Percentiles rank a stretch among this genome's conserved stretches.
phyloP scores from a whole-genome alignment of 1,140 invertebrate species.

The Atta texana region DNA sequence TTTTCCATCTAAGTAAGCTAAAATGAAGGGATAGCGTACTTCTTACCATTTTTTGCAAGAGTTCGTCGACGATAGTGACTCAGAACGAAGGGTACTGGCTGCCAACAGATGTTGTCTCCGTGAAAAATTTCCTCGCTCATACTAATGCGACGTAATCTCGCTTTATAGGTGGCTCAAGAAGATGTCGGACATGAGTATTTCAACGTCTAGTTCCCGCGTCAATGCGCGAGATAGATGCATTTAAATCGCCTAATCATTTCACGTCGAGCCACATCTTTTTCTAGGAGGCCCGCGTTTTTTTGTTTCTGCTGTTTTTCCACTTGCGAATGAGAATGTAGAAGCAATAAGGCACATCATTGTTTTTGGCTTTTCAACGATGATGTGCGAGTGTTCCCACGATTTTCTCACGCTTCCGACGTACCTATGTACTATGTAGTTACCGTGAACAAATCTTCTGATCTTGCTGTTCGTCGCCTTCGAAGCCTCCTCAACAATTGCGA shows the following conservation, averaged over 20 bases:
- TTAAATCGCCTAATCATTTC: conserved; percentile 68
- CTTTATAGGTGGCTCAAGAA: conserved; percentile 38
- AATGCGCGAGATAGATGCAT: conserved; percentile 54
- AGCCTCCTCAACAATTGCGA: conserved; percentile 10
- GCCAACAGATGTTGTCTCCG: conserved; percentile 62
- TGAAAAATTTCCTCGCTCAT: conserved; percentile 67
- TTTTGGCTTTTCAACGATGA: conserved; percentile 18
- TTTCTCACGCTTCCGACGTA: neutral
- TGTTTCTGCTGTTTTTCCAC: neutral
- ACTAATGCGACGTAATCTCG: conserved; percentile 50
- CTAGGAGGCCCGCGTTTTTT: neutral
- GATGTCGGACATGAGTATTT: conserved; percentile 55
- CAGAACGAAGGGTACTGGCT: conserved; percentile 47
- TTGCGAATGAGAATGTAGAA: neutral
- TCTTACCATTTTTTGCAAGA: neutral
- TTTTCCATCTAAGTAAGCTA: neutral
- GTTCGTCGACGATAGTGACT: neutral
- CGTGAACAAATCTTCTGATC: conserved; percentile 44
- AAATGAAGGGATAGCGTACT: neutral
- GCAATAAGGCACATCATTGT: conserved; percentile 20
- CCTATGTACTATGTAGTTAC: conserved; percentile 1
- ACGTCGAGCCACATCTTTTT: conserved; percentile 26
- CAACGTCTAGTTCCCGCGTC: conserved; percentile 46
- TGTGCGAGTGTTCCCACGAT: neutral
- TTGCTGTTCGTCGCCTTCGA: conserved; percentile 8